These are phyloP conservation scores for Tyto alba DNA, from an alignment of 2,113 vertebrate genomes.

Conservation along the genomic window DNA sequence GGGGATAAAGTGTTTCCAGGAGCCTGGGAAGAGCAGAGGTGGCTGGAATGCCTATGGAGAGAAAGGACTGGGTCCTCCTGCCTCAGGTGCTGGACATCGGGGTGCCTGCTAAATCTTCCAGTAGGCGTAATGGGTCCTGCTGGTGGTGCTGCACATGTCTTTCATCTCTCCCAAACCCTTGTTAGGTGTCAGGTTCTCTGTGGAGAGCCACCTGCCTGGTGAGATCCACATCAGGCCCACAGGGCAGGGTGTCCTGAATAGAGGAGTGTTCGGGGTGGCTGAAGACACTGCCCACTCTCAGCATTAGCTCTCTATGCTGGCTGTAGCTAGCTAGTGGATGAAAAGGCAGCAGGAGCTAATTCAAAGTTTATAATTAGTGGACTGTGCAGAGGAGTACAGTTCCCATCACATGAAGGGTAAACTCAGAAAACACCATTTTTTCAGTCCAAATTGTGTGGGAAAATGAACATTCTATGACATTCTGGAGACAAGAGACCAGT, in stretches of 20 bases:
- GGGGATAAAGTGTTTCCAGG: background rate
- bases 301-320: background rate
- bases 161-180: background rate
- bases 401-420: background rate
- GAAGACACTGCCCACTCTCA: background rate
- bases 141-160: background rate
- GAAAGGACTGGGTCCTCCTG: background rate
- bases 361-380: background rate
- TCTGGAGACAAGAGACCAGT: background rate
- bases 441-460: background rate
- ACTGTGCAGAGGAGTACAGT: background rate
- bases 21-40: background rate
- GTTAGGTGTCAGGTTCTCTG: background rate
- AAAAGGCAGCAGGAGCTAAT: background rate
- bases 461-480: background rate
- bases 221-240: background rate
- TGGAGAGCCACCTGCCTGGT: background rate
- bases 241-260: background rate
- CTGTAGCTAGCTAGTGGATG: background rate
- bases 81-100: background rate
- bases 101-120: background rate
- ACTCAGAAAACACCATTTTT: background rate
- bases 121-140: background rate
- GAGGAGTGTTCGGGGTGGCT: background rate
- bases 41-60: background rate